Percentiles rank a stretch among this genome's conserved stretches.
Evolutionary conservation across 2,888 invertebrate species (phyloP).

Genomic region (Rapana venosa): DNA sequence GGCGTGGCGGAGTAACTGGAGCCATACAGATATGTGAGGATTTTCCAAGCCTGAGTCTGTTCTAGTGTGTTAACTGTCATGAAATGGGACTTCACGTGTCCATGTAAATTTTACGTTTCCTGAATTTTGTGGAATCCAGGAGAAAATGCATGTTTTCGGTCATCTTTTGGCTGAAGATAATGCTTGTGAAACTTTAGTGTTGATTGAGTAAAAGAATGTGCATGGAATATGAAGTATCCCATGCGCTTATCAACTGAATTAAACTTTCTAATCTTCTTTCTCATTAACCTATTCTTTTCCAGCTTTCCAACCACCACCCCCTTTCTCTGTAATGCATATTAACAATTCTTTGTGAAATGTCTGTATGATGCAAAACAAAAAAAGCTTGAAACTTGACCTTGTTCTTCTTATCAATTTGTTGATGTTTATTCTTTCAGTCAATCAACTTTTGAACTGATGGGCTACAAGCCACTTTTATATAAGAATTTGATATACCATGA

Average conservation of each 20-base stretch:
- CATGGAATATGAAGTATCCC: constrained; percentile 30
- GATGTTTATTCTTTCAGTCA: background rate
- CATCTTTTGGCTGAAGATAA: background rate
- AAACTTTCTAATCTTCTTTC: background rate
- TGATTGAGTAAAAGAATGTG: background rate
- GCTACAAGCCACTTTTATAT: no score
- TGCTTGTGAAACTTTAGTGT: background rate
- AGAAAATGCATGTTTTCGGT: constrained; percentile 23
- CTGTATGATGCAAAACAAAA: background rate
- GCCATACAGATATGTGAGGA: constrained; percentile 41
- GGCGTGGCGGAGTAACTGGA: constrained; percentile 44
- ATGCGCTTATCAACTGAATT: constrained; percentile 42
- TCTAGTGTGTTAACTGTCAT: constrained; percentile 15
- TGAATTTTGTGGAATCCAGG: background rate
- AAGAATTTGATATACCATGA: background rate
- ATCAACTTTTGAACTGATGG: background rate
- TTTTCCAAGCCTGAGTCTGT: constrained; percentile 28
- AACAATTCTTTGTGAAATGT: constrained; percentile 46
- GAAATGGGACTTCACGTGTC: constrained; percentile 27
- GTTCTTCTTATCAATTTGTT: background rate
- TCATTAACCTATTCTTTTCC: constrained; percentile 22
- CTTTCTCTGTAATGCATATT: background rate
- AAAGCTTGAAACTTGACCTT: no score
- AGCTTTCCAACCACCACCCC: background rate
- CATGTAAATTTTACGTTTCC: constrained; percentile 26